Evolutionary conservation across 2,797 vertebrate species (phyloP).

Genomic region (Acipenser ruthenus): DNA sequence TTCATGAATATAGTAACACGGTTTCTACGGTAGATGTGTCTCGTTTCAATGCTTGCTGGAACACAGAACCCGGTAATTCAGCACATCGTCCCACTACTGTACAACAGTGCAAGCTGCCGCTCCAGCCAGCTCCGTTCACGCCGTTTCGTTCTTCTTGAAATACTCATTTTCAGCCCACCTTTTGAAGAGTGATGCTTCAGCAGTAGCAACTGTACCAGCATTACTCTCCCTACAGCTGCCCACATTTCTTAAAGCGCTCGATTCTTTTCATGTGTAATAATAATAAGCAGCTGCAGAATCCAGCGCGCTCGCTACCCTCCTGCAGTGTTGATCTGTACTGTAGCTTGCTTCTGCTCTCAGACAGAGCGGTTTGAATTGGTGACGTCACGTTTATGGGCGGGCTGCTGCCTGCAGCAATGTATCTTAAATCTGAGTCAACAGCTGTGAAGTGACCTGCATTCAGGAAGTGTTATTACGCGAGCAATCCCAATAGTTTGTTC

Average conservation of each 20-base stretch:
- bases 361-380: slow-evolving; percentile 44
- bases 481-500: too few species aligned
- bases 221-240: slow-evolving; percentile 54
- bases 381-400: slow-evolving; percentile 54
- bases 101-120: not conserved
- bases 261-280: slow-evolving; percentile 34
- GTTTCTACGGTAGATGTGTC: too few species aligned
- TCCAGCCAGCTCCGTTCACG: slow-evolving; percentile 1
- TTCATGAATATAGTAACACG: too few species aligned
- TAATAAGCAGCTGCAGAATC: slow-evolving; percentile 46
- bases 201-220: slow-evolving; percentile 59
- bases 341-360: slow-evolving; percentile 23
- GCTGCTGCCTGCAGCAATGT: slow-evolving; percentile 27
- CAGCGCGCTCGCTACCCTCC: slow-evolving; percentile 28
- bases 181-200: slow-evolving; percentile 46
- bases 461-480: slow-evolving; percentile 4
- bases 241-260: slow-evolving; percentile 57
- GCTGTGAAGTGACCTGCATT: slow-evolving; percentile 19
- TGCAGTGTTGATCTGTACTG: slow-evolving; percentile 23
- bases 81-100: not conserved
- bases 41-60: too few species aligned
- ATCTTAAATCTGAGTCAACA: slow-evolving; percentile 20
- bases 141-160: slow-evolving; percentile 16
- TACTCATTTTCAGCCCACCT: slow-evolving; percentile 45
- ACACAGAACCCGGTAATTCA: not conserved